phyloP scores from a whole-genome alignment of 2,113 vertebrate species.

The Vombatus ursinus region DNA sequence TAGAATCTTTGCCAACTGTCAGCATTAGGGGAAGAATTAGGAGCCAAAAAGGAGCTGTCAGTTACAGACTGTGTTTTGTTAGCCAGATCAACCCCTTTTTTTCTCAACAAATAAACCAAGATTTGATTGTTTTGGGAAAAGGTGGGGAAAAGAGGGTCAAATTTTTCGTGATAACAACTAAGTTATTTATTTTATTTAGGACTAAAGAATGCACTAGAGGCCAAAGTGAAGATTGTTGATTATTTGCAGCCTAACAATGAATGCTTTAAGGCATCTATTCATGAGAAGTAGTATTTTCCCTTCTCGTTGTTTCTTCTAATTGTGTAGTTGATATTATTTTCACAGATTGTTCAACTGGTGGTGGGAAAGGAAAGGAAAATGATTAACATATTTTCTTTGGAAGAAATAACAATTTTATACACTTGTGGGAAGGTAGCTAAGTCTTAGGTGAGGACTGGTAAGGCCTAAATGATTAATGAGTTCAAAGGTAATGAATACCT shows the following conservation, averaged over 20 bases:
- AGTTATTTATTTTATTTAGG: background rate
- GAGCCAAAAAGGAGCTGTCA: background rate
- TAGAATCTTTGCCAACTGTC: background rate
- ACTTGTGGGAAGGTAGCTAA: background rate
- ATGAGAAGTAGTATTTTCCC: background rate
- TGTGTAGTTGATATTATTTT: background rate
- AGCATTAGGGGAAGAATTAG: background rate
- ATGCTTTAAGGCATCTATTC: slow-evolving; percentile 18
- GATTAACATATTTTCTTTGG: background rate
- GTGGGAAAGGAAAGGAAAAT: background rate
- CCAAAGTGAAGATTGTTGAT: background rate
- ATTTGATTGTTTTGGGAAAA: slow-evolving; percentile 14
- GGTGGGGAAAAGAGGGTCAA: background rate
- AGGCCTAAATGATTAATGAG: slow-evolving; percentile 10
- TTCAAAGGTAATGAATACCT: slow-evolving; percentile 35
- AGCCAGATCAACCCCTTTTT: background rate
- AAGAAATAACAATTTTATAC: background rate
- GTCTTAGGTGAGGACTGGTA: background rate
- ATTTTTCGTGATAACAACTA: background rate
- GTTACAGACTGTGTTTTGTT: background rate
- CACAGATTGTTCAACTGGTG: background rate
- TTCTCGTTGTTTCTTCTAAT: background rate
- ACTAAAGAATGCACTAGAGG: background rate
- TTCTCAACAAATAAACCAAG: slow-evolving; percentile 26
- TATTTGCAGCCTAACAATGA: background rate